Conservation (phyloP, 1,140 invertebrate species). For the Pachyrhynchus sulphureomaculatus region DNA sequence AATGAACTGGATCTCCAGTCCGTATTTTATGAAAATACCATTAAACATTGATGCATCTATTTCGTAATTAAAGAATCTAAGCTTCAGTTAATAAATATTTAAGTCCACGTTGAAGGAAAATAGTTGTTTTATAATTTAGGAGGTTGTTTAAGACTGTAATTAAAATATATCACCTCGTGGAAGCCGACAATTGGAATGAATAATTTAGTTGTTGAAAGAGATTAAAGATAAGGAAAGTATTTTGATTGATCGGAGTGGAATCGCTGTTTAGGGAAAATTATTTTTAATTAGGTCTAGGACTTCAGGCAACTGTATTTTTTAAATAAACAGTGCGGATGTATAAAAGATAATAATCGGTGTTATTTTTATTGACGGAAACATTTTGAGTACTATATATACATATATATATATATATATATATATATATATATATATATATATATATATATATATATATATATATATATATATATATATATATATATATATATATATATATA, state of each 20-base stretch:
- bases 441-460: no score
- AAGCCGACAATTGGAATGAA: slow-evolving; percentile 12
- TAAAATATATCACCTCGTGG: slow-evolving; percentile 21
- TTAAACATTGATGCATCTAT: slow-evolving; percentile 12
- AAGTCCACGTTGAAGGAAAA: slow-evolving; percentile 2
- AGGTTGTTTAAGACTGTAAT: slow-evolving; percentile 12
- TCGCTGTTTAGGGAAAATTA: slow-evolving; percentile 12
- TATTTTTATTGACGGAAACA: no score
- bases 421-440: no score
- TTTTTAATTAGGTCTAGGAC: slow-evolving; percentile 10
- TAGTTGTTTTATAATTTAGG: slow-evolving; percentile 20
- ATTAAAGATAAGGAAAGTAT: slow-evolving; percentile 16
- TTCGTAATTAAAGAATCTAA: slow-evolving; percentile 9
- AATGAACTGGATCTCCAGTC: no score
- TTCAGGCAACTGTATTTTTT: no score
- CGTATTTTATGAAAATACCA: not conserved
- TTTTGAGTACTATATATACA: no score
- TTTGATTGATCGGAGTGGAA: slow-evolving; percentile 11
- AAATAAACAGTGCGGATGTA: no score
- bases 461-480: no score
- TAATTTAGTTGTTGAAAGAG: slow-evolving; percentile 16
- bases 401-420: no score
- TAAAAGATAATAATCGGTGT: no score
- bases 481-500: no score
- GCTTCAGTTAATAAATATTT: slow-evolving; percentile 12